Evolutionary conservation across 1,140 invertebrate species (phyloP).

Genomic region (Calephelis nemesis): DNA sequence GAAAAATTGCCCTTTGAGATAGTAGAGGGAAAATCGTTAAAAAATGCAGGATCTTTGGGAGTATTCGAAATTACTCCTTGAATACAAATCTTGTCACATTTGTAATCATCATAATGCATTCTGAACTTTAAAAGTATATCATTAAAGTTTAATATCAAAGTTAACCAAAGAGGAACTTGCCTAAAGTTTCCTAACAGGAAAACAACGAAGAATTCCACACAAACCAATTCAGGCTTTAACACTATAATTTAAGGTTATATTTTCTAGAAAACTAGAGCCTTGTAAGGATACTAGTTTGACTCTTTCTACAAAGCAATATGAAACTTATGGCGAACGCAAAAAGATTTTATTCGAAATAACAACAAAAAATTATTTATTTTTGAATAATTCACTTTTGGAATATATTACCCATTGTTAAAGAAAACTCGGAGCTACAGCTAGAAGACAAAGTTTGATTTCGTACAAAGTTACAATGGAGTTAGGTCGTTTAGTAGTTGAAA

Average conservation of each 20-base stretch:
- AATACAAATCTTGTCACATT: too few species aligned
- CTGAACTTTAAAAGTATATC: neutral
- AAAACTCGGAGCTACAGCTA: neutral
- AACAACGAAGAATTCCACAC: neutral
- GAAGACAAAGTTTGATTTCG: neutral
- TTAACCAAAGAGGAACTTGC: neutral
- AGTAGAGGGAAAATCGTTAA: too few species aligned
- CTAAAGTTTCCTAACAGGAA: neutral
- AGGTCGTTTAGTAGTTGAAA: slow-evolving; percentile 31
- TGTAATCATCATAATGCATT: neutral
- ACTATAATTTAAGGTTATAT: neutral
- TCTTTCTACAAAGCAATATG: neutral
- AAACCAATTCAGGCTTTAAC: neutral
- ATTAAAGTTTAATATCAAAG: slow-evolving; percentile 15
- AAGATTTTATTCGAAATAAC: slow-evolving; percentile 14
- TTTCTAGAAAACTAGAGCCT: neutral
- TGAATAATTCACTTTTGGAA: slow-evolving; percentile 18
- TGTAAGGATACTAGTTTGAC: neutral
- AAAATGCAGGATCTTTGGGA: too few species aligned
- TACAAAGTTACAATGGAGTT: slow-evolving; percentile 1
- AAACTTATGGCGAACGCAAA: neutral
- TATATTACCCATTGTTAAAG: neutral
- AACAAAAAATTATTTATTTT: slow-evolving; percentile 10
- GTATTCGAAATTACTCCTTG: too few species aligned
- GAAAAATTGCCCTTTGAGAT: too few species aligned